Conservation (phyloP, 2,113 vertebrate genomes). For the Equus quagga region DNA sequence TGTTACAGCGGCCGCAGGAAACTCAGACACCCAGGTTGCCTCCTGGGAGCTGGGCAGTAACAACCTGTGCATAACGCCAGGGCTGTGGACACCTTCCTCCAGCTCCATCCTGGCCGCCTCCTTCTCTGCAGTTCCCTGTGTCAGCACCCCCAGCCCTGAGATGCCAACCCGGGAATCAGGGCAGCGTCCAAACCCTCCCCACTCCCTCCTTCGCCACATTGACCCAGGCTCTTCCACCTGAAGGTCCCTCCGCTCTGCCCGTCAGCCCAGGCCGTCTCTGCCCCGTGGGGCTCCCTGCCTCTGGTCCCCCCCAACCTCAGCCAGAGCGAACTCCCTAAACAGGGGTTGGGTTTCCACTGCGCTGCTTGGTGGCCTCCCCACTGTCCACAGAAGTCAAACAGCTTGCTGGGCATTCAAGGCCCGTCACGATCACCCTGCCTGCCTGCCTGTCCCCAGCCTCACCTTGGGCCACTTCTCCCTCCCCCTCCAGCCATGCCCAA, state of each 20-base stretch:
- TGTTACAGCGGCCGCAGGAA: accelerated
- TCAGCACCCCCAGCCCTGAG: not conserved
- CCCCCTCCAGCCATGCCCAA: not conserved
- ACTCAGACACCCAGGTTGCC: not conserved
- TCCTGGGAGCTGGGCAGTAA: not conserved
- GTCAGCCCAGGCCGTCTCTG: not conserved
- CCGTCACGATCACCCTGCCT: accelerated
- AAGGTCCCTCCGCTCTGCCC: not conserved
- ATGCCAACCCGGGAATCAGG: not conserved
- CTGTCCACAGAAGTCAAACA: not conserved
- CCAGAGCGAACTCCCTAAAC: not conserved
- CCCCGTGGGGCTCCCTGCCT: not conserved
- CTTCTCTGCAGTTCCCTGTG: no score
- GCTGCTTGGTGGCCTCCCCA: accelerated
- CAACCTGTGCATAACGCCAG: accelerated
- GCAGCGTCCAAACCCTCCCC: not conserved
- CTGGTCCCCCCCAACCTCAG: not conserved
- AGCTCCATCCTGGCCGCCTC: accelerated
- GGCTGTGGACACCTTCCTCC: accelerated
- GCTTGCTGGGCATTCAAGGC: not conserved
- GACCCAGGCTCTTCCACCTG: no score
- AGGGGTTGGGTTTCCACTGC: no score
- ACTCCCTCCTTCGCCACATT: not conserved
- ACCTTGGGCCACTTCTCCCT: not conserved
- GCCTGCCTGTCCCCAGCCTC: not conserved